Base-by-base conservation (phyloP, 2,113 vertebrate species). In the Lycocorax pyrrhopterus region DNA sequence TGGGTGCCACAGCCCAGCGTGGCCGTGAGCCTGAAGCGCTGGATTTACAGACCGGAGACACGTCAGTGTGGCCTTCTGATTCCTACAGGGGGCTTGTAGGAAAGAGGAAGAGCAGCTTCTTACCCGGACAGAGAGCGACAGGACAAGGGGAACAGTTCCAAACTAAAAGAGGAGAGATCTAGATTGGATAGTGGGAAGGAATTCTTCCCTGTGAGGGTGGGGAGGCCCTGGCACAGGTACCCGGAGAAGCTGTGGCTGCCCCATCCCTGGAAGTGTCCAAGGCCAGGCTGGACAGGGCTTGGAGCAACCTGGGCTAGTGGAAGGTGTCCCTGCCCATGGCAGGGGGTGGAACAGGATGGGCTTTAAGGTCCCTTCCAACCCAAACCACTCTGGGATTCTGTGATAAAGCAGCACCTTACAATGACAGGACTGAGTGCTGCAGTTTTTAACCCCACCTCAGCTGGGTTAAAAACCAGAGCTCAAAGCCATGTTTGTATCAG, bases 261-360 rank as follows among this genome's bases (percentile, higher is more conserved):
- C 37, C 68, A 59, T 52, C 23, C 23, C 52, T 74, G 60, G 37
- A 0, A 52, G 46, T 52, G 77, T 0, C 60, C 37, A 29, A 37
- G 52, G 52, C 33, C 52, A 17, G 33, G 29, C 0, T 59, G 69
- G 51, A 33, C 0, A 0, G 35, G 43, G 17, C 17, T 13, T 13
- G 76, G 44, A 74, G 29, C 37, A 33, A 0, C 29, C 52, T 21
- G 69, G 37, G 16, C 1, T 0, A 2, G 59, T 29, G 68, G 43
- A 6, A 81, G 27, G 27, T 81, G 68, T 14, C 33, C 10, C 52
- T 81, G 43, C 4, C 30, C 37, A 16, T 1, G 37, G 44, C 44
- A 52, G 16, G 37, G 12, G 12, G 10, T 23, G 35, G 52, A 1
- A 37, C 3, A 0, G 37, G 37, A 14, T 59, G 37, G 5, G 44